Base-by-base conservation (phyloP, 2,888 invertebrate species). In the Lymantria monacha region DNA sequence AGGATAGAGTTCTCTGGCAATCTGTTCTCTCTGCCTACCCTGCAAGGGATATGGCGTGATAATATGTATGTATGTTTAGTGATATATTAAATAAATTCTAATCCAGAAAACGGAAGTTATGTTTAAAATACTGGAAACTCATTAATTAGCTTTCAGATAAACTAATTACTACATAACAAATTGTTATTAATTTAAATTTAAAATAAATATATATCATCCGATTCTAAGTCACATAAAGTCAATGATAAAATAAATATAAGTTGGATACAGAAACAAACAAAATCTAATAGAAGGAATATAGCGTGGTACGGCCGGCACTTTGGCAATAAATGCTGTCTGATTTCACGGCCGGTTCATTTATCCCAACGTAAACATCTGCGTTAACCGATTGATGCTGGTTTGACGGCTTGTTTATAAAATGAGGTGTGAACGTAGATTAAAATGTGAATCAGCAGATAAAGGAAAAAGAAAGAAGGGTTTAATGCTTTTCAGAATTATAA, bases 371-470 rank as follows among this genome's bases (percentile, higher is more conserved):
- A 83, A 83, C 77, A 79, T 62, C 56, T 61, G 70, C 56, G 70
- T 59, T 67, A 67, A 53, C 68, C 79, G 77, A 85, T 80, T 78
- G 84, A 81, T 75, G 77, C 69, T 64, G 59, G 70, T 69, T 76
- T 74, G 81, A 80, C 78, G 74, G 76, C 54, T 15, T 85, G 83
- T 85, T 85, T 85, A 84, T 69, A 64, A 70, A 74, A 69, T 61
- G 55, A 59, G 55, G 55, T 69, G 58, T 50, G 57, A 66, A 59
- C 54, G 56, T 57, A 11, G 60, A 68, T 72, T 72, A 72, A 63
- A 70, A 70, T 68, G 66, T 67, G 59, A 65, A 59, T 59, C 47
- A 69, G 62, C 42, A 15, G 22, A 51, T 37, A 41, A 41, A n/a
- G 31, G 31, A 41, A 43, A 41, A 44, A 38, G 43, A 37, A 46